Evolutionary conservation across 2,797 vertebrate species (phyloP).

Genomic region (Hypotaenidia okinawae): DNA sequence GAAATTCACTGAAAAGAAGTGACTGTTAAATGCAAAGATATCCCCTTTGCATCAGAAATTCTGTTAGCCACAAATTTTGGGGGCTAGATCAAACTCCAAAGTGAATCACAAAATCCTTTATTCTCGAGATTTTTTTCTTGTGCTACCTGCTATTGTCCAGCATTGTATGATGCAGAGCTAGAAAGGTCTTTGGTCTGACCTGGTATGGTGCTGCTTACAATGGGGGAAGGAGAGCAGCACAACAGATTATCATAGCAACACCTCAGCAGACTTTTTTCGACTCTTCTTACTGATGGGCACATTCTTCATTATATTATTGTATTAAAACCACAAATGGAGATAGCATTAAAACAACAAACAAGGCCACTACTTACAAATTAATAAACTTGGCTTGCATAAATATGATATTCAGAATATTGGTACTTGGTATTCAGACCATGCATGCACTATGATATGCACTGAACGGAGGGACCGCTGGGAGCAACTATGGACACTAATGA

Average conservation of each 20-base stretch:
- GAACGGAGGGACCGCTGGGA: slow-evolving; percentile 1
- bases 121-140: background rate
- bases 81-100: background rate
- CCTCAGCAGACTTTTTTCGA: background rate
- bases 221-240: background rate
- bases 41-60: background rate
- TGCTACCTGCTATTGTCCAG: background rate
- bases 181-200: background rate
- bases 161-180: background rate
- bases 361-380: background rate
- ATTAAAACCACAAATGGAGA: background rate
- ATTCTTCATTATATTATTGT: background rate
- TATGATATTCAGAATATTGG: background rate
- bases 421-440: slow-evolving; percentile 37
- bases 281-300: background rate
- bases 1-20: background rate
- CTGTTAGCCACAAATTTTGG: background rate
- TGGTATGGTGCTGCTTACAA: background rate
- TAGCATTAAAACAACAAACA: background rate
- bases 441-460: background rate
- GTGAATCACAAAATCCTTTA: background rate
- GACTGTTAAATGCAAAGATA: background rate
- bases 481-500: slow-evolving; percentile 39
- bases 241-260: background rate
- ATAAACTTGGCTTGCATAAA: background rate